Evolutionary conservation across 2,888 invertebrate species (phyloP).

Genomic region (Melanostoma scalare): DNA sequence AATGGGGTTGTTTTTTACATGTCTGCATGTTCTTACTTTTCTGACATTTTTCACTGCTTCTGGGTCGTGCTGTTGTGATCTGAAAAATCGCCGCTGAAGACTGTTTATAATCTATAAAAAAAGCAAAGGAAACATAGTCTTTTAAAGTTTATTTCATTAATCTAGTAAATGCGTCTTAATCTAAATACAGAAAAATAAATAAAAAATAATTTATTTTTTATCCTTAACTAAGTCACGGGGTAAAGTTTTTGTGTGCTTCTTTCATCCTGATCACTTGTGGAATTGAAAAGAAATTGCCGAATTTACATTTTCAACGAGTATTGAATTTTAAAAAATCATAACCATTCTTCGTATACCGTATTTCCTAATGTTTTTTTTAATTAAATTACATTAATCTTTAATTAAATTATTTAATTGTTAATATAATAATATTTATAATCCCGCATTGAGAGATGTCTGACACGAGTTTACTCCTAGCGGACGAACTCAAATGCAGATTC

Average conservation of each 20-base stretch:
- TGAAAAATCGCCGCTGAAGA: too few relatives aligned
- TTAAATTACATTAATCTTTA: conserved; percentile 44
- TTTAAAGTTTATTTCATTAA: conserved; percentile 72
- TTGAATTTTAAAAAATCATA: conserved; percentile 39
- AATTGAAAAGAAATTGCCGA: too few relatives aligned
- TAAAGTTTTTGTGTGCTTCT: conserved; percentile 37
- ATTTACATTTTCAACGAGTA: conserved; percentile 1
- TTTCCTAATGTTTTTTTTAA: conserved; percentile 32
- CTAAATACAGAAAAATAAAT: conserved; percentile 78
- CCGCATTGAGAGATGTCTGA: conserved; percentile 57
- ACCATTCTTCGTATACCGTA: conserved; percentile 28
- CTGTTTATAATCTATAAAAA: not conserved
- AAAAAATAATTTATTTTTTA: conserved; percentile 61
- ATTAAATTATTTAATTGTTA: conserved; percentile 39
- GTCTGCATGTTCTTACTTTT: too few relatives aligned
- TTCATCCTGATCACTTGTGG: not conserved
- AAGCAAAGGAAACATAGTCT: conserved; percentile 23
- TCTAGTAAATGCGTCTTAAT: conserved; percentile 82
- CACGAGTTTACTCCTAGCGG: conserved; percentile 33
- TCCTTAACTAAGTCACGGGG: conserved; percentile 38
- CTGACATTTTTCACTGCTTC: too few relatives aligned
- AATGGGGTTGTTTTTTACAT: too few relatives aligned
- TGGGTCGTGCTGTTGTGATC: too few relatives aligned
- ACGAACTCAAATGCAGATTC: conserved; percentile 48
- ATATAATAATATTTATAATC: conserved; percentile 57